Evolutionary conservation across 2,797 vertebrate genomes (phyloP).

Genomic region (Gallinago nigripennis): DNA sequence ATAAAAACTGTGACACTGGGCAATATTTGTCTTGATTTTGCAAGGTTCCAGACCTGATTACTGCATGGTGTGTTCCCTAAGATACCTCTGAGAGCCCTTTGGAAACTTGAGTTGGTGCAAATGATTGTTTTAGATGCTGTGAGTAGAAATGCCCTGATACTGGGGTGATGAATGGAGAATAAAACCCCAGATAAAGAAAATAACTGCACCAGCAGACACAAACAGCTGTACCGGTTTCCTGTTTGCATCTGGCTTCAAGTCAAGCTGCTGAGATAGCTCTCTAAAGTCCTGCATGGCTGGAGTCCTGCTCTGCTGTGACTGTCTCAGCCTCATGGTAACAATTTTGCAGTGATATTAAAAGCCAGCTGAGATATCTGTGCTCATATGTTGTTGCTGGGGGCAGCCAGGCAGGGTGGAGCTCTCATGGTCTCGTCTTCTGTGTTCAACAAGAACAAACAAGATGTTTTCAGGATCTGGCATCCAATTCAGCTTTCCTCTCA

Average conservation of each 20-base stretch:
- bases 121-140: constrained; percentile 1
- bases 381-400: not conserved
- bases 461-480: constrained; percentile 1
- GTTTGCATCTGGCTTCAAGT: constrained; percentile 42
- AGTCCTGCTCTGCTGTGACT: not conserved
- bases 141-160: not conserved
- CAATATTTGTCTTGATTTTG: not conserved
- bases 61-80: not conserved
- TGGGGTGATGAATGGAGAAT: not conserved
- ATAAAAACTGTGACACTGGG: not conserved
- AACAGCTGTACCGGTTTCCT: constrained; percentile 45
- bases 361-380: not conserved
- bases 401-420: not conserved
- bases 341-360: not conserved
- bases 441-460: constrained; percentile 21
- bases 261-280: constrained; percentile 47
- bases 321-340: not conserved
- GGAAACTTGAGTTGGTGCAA: constrained; percentile 19
- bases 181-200: constrained; percentile 2
- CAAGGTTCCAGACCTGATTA: not conserved
- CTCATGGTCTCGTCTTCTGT: not conserved
- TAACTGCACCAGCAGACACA: not conserved
- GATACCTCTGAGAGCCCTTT: not conserved
- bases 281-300: not conserved
- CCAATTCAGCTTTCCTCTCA: not conserved